Evolutionary conservation across 23 tunicate species (phyloP).

Genomic region (Styela clava): DNA sequence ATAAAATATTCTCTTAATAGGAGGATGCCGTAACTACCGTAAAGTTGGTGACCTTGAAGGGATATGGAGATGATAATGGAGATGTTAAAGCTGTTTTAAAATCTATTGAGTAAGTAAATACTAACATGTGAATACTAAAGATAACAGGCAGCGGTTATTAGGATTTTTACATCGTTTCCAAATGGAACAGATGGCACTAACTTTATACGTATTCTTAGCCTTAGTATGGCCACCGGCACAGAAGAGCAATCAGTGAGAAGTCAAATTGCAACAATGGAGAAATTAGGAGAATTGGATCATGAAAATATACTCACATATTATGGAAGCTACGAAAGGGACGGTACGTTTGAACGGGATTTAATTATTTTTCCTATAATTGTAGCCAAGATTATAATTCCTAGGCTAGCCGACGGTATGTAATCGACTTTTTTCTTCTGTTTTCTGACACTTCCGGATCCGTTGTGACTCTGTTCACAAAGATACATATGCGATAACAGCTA

Average conservation of each 20-base stretch:
- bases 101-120: constrained; percentile 33
- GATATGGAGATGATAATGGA: constrained; percentile 40
- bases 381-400: background rate
- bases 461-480: background rate
- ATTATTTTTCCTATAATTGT: no score
- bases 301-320: constrained; percentile 50
- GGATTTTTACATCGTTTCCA: background rate
- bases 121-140: background rate
- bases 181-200: background rate
- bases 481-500: no score
- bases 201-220: background rate
- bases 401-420: background rate
- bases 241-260: constrained; percentile 33
- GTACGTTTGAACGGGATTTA: no score
- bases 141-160: no score
- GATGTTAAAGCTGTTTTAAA: constrained; percentile 47
- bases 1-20: no score
- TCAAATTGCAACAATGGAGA: constrained; percentile 37
- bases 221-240: constrained; percentile 12
- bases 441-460: background rate
- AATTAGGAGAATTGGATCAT: constrained; percentile 61
- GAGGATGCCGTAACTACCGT: constrained; percentile 27
- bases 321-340: constrained; percentile 41
- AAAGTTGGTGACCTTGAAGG: constrained; percentile 42
- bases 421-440: background rate